Evolutionary conservation across 2,888 invertebrate genomes (phyloP).

Genomic region (Globia sparganii): DNA sequence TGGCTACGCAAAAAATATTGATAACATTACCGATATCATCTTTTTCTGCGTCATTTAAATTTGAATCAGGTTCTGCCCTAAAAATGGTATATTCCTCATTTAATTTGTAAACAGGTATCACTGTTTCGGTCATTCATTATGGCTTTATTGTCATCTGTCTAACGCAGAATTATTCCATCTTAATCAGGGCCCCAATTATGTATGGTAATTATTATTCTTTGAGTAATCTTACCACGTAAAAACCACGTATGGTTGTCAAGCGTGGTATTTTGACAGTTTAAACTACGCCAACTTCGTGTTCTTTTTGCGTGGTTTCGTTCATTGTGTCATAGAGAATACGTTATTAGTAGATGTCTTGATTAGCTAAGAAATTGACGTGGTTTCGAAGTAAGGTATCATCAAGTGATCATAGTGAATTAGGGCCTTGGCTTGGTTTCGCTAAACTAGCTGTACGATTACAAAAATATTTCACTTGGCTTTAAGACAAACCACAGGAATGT

Average conservation of each 20-base stretch:
- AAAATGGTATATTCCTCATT: not conserved
- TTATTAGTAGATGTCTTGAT: not conserved
- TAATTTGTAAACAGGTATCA: not conserved
- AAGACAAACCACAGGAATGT: constrained; percentile 21
- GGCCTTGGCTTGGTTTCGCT: not conserved
- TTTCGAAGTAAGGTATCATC: not conserved
- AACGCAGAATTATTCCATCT: not conserved
- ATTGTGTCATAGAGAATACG: not conserved
- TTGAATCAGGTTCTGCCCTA: not conserved
- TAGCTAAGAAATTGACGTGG: not conserved
- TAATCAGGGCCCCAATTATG: not conserved
- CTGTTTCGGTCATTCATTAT: not conserved
- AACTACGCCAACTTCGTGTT: not conserved
- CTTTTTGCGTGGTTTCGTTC: not conserved
- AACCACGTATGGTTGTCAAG: not conserved
- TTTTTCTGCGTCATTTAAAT: not conserved
- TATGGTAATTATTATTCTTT: not conserved
- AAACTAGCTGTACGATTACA: not conserved
- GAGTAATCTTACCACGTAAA: not conserved
- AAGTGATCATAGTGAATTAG: not conserved
- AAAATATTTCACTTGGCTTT: not conserved
- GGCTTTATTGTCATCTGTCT: not conserved
- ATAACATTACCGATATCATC: not conserved
- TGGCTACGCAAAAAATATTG: not conserved
- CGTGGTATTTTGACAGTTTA: not conserved